Base-by-base conservation (phyloP, 2,888 invertebrate species). In the Sarcophaga caerulescens region DNA sequence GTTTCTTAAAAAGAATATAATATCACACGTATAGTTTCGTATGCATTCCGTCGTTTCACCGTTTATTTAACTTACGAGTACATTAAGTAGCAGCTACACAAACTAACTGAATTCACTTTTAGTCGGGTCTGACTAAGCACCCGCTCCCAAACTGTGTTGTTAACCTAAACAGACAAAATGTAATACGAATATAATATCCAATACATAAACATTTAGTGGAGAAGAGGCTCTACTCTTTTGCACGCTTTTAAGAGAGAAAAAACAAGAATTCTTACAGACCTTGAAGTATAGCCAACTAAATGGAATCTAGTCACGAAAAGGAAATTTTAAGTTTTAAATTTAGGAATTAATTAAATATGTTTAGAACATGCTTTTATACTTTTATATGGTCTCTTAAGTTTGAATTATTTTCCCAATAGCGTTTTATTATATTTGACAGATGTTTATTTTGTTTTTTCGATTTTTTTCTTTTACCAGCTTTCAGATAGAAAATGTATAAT, bases 71-170 rank as follows among this genome's bases (percentile, higher is more conserved):
- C 81, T 78, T 81, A 86, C 86, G 81, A 77, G 77, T 86, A 84
- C 86, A 73, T 81, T 78, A 78, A 86, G 81, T 78, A 84, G 84
- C 84, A 86, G 86, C 84, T 86, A 86, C 86, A 84, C 86, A 86
- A 86, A 86, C 86, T 86, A 86, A 86, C 86, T 86, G 84, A 86
- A 86, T 84, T 84, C 74, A 84, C 71, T 75, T 81, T 81, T 69
- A 75, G 70, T 74, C 75, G 47, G 62, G 84, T 74, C 78, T 47
- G 57, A 86, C 83, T 78, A 84, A 84, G 52, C 52, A 52, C 52
- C 47, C 70, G 84, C 84, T 83, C 85, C 85, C 76, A 77, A 81
- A 78, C 79, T 82, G 21, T 77, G 70, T 59, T 82, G 47, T 82
- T 81, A 79, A 14, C 85, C 82, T 79, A 65, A 85, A 35, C 69